A percentile compares a stretch with the other conserved stretches of the same genome.
These are phyloP conservation scores for Paramormyrops hopkinsi DNA, from an alignment of 2,797 vertebrate genomes.

Conservation along the genomic window DNA sequence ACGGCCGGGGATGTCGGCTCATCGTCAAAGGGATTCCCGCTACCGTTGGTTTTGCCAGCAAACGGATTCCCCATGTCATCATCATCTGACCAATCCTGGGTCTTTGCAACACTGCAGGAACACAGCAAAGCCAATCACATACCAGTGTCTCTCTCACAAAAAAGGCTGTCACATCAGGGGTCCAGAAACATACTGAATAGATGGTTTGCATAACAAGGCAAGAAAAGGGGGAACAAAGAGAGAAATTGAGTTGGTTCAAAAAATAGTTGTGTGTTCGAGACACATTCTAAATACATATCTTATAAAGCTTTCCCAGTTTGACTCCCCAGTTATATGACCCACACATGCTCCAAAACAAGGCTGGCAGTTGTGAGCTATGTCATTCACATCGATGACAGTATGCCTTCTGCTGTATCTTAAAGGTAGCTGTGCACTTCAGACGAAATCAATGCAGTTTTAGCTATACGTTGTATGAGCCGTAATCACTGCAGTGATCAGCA, in stretches of 20 bases:
- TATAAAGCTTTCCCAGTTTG: background rate
- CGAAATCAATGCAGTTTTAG: background rate
- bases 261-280: conserved; percentile 14
- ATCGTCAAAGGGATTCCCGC: conserved; percentile 91
- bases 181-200: conserved; percentile 12
- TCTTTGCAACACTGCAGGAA: conserved; percentile 76
- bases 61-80: conserved; percentile 79
- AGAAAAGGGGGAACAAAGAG: conserved; percentile 31
- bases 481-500: background rate
- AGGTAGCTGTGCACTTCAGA: background rate
- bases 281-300: conserved; percentile 27
- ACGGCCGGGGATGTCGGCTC: conserved; percentile 60
- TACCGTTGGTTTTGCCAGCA: conserved; percentile 71
- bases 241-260: conserved; percentile 25
- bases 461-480: background rate
- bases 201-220: conserved; percentile 36
- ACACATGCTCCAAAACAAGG: background rate
- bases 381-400: background rate
- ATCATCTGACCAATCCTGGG: conserved; percentile 85
- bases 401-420: background rate
- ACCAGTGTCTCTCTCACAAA: background rate
- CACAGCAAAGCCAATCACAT: conserved; percentile 11
- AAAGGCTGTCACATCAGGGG: background rate
- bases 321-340: background rate
- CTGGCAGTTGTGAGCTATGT: background rate